These are phyloP conservation scores for Zoanthus solanderi DNA, from an alignment of 92 coral and sea anemone genomes.

Conservation along the genomic window DNA sequence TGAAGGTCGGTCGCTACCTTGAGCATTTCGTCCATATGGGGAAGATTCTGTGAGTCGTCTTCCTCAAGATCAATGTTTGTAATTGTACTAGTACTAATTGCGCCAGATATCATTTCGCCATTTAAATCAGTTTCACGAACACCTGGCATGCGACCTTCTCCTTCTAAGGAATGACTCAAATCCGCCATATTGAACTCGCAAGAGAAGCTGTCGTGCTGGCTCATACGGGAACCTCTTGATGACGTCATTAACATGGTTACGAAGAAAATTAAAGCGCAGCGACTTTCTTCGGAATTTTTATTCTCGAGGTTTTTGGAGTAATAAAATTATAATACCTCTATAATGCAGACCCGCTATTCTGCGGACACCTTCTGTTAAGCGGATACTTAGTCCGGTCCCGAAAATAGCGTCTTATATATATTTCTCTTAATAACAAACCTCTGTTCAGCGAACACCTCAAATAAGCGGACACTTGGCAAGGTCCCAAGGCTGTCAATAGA, in stretches of 20 bases:
- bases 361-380: too few species aligned
- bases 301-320: too few species aligned
- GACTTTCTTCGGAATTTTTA: too few species aligned
- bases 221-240: slow-evolving; percentile 42
- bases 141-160: slow-evolving; percentile 38
- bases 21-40: slow-evolving; percentile 98
- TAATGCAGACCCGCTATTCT: too few species aligned
- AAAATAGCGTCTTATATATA: too few species aligned
- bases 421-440: too few species aligned
- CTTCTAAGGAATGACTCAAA: slow-evolving; percentile 29
- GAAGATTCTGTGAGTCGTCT: slow-evolving; percentile 81
- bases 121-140: slow-evolving; percentile 97
- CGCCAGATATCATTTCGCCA: slow-evolving; percentile 93
- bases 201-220: slow-evolving; percentile 32
- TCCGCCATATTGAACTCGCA: slow-evolving; percentile 72
- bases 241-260: slow-evolving; percentile 19
- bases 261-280: too few species aligned
- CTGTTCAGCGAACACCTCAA: too few species aligned
- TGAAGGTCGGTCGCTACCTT: slow-evolving; percentile 99
- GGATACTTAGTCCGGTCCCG: too few species aligned
- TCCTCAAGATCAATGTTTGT: slow-evolving; percentile 85
- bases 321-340: too few species aligned
- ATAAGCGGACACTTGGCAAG: too few species aligned
- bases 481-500: too few species aligned
- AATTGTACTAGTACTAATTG: slow-evolving; percentile 88